Base-by-base conservation (phyloP, 2,888 invertebrate species). In the Chesias legatella region DNA sequence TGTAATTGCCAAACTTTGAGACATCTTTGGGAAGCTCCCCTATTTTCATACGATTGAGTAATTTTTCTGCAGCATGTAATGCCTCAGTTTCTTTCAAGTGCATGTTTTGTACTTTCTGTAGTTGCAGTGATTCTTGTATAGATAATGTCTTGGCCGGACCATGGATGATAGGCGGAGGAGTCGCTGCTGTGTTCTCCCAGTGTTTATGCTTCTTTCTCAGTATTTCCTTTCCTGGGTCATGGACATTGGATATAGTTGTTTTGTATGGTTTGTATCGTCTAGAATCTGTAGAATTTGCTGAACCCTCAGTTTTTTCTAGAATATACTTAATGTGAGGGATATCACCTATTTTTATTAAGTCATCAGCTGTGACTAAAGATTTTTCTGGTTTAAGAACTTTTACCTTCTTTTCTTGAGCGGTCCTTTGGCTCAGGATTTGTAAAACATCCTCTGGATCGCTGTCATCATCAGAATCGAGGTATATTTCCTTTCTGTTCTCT, bases 111-210 rank as follows among this genome's bases (percentile, higher is more conserved):
- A 90, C 82, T 43, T 80, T 86, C 59, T 91, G 91, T 8, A 92
- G 69, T 40, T 72, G 76, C 3, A 92, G 65, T 0, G 91, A 91
- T 55, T 92, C 91, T 40, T 89, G 85, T 35, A 92, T 64, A 31
- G 74, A 76, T 35, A 92, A 65, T 7, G 80, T 47, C 71, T 90
- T 90, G 1, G 79, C 82, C 22, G 90, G 80, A 34, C 89, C 89
- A 57, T 90, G 88, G 25, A 90, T 59, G 25, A 82, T 89, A 0
- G 85, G 82, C 0, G 92, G 92, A 24, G 91, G 91, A 5, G 92
- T 91, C 4, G 91, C 92, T 7, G 91, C 90, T 0, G 91, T 91
- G 3, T 90, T 80, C 70, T 91, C 92, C 91, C 91, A 91, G 55
- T 90, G 56, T 62, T 88, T 88, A 51, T 83, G 73, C 53, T 83